These are phyloP conservation scores for Ardeotis arabs DNA, from an alignment of 2,113 vertebrate genomes.

Conservation along the genomic window DNA sequence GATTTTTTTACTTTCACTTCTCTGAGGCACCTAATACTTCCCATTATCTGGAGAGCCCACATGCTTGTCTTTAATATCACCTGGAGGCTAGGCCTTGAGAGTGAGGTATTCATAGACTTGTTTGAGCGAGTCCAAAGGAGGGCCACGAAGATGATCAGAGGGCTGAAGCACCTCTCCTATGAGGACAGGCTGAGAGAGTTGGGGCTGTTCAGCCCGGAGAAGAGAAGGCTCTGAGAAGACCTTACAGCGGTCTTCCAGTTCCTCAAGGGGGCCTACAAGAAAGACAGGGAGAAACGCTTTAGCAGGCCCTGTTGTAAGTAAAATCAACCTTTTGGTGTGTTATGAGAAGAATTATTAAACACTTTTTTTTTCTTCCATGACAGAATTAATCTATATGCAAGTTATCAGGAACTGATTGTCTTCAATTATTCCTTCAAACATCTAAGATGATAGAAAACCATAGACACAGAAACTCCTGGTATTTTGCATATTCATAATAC, in stretches of 20 bases:
- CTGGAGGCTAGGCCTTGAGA: neutral
- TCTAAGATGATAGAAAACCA: constrained; percentile 69
- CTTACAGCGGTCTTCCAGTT: no score
- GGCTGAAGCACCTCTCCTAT: no score
- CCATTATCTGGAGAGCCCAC: neutral
- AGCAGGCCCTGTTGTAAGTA: neutral
- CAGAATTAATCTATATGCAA: constrained; percentile 41
- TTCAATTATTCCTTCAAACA: constrained; percentile 65
- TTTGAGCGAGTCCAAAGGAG: no score
- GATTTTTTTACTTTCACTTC: neutral
- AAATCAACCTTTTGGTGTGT: constrained; percentile 13
- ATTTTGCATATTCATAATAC: constrained; percentile 75
- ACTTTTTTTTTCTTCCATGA: neutral
- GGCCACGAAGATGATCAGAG: no score
- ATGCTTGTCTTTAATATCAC: neutral
- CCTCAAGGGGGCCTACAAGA: no score
- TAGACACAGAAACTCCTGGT: constrained; percentile 60
- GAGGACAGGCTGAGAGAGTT: no score
- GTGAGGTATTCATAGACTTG: neutral
- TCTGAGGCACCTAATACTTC: neutral
- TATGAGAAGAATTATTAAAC: constrained; percentile 46
- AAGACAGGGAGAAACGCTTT: no score
- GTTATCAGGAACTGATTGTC: constrained; percentile 62
- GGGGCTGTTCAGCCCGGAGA: no score
- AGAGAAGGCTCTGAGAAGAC: no score